Base-by-base conservation (phyloP, 2,888 invertebrate genomes). In the Colletes collaris region DNA sequence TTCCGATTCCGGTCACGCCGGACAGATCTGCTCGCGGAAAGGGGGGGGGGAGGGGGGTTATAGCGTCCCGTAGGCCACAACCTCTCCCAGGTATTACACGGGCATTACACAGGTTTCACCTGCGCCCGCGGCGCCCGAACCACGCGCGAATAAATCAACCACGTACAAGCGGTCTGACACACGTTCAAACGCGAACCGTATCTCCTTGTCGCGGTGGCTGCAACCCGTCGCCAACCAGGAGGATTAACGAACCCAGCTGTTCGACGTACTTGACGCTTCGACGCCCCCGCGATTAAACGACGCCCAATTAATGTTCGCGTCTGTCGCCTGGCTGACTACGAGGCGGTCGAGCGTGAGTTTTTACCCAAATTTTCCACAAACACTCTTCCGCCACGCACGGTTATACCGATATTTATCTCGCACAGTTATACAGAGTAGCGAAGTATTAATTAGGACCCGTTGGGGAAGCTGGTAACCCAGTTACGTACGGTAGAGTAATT, bases 1-100 rank as follows among this genome's bases (percentile, higher is more conserved):
- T 59, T 64, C 68, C 76, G 64, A 86, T 86, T 86, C 84, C 66
- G 70, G 71, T 79, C 86, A 84, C 82, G 84, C 60, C 59, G 66
- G 70, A 65, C 63, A 75, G 79, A 84, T 86, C 79, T 64, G 75
- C 71, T 8, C 71, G 49, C 49, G 67, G 73, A 59, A 55, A 27
- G 27, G 79, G 80, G 72, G 70, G 79, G 70, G 82, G 75, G 27
- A 82, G 80, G 72, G 70, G 70, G 82, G 75, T 69, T 72, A 76
- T 46, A 40, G 60, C 60, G 63, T 68, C 59, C 40, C 40, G 40
- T 7, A 7, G 40, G 71, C 53, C 52, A 64, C 60, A 67, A 59
- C 71, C 59, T 75, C 58, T 56, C 10, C 56, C 60, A 72, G 72
- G 76, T 83, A 78, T 83, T 81, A 81, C 84, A 68, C 35, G 62